phyloP scores from a whole-genome alignment of 2,888 invertebrate genomes.

The Diachrysia chrysitis region DNA sequence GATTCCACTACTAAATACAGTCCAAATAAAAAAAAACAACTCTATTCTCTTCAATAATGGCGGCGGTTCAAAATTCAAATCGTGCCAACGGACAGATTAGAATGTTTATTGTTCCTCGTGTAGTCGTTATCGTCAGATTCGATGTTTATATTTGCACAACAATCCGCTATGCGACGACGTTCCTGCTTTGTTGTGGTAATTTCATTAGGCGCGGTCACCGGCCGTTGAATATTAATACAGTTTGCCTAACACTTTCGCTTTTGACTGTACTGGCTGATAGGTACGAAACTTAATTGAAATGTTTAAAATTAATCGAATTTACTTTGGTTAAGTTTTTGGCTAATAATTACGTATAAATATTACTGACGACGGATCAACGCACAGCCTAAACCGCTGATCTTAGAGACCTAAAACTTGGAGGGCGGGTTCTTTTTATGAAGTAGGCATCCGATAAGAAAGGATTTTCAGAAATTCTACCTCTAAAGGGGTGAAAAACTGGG shows the following conservation, averaged over 20 bases:
- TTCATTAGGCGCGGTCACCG: slow-evolving; percentile 81
- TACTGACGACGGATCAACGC: too few species aligned
- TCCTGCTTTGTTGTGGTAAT: slow-evolving; percentile 86
- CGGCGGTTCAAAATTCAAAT: slow-evolving; percentile 48
- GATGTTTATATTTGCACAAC: slow-evolving; percentile 86
- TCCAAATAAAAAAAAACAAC: neutral
- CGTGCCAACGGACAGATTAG: slow-evolving; percentile 56
- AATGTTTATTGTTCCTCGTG: slow-evolving; percentile 60
- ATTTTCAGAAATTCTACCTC: too few species aligned
- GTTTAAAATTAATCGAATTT: slow-evolving; percentile 16
- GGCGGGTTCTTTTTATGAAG: too few species aligned
- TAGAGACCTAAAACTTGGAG: too few species aligned
- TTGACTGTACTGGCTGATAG: slow-evolving; percentile 55
- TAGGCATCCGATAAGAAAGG: too few species aligned
- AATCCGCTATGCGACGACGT: slow-evolving; percentile 69
- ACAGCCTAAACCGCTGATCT: too few species aligned
- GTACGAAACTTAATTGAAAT: slow-evolving; percentile 40
- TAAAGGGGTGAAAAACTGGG: too few species aligned
- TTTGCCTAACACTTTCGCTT: slow-evolving; percentile 71
- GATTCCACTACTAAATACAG: neutral
- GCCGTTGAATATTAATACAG: slow-evolving; percentile 83
- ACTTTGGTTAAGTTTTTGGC: neutral
- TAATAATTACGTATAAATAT: too few species aligned
- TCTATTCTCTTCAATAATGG: slow-evolving; percentile 21
- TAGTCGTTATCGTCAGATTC: slow-evolving; percentile 78